Base-by-base conservation (phyloP, 2,888 invertebrate species). In the Drosophila nigricruria region DNA sequence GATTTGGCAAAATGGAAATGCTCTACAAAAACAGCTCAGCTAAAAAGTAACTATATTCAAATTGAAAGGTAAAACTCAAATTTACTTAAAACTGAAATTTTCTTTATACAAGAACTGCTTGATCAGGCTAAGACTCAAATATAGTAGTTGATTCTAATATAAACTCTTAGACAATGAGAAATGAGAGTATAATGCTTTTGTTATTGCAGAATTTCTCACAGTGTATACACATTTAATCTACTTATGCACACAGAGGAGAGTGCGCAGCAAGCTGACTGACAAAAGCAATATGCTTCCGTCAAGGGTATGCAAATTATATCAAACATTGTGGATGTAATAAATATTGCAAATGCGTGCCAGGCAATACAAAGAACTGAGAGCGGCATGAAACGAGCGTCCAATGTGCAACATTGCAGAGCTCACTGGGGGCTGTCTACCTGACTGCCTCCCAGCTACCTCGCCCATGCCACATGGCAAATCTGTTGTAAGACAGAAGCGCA, bases 261-360 rank as follows among this genome's bases (percentile, higher is more conserved):
- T 12, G 5, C 12, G 12, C 20, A n/a, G 50, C 20, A 32, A 32
- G 16, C 25, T 40, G 27, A 45, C 6, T n/a, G 23, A 14, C 32
- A 34, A 12, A 56, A 8, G n/a, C 40, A 27, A 42, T 32, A 16
- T 52, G 25, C 27, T 16, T 16, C 34, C 20, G 36, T 32, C 9
- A 23, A 74, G 81, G 8, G 73, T 72, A 72, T 53, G 34, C 23
- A 73, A 70, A 76, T 67, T 49, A 65, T 64, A 68, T 58, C 66
- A 73, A 59, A 58, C 54, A 65, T 67, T 72, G 71, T 69, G 59
- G 25, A 67, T 75, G 79, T 56, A 67, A 75, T 81, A 78, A 85
- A 81, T 77, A 73, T 66, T 59, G 73, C 75, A 73, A 77, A 49
- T 80, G 73, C 52, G 54, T 70, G 65, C 12, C 8, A 14, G 30